Conservation (phyloP, 2,797 vertebrate species). For the Enteromius treurensis region DNA sequence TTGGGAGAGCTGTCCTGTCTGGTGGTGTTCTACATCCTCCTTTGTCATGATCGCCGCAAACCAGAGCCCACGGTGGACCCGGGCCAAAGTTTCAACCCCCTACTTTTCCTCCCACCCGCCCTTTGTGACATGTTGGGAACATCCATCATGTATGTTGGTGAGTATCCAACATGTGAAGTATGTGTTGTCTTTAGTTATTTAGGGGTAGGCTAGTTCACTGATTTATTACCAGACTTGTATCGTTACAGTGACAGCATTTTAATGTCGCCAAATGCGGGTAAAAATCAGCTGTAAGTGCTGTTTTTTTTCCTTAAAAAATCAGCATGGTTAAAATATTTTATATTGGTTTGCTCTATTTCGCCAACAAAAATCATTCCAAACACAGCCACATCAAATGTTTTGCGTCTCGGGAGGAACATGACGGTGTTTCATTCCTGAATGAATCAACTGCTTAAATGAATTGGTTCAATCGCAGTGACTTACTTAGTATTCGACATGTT, state of each 20-base stretch:
- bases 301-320: too few relatives aligned
- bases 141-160: conserved; percentile 95
- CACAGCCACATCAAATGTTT: too few relatives aligned
- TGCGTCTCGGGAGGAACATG: too few relatives aligned
- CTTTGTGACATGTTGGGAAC: conserved; percentile 93
- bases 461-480: too few relatives aligned
- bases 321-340: too few relatives aligned
- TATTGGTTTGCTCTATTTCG: too few relatives aligned
- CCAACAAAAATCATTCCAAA: too few relatives aligned
- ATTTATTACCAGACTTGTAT: not conserved
- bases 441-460: too few relatives aligned
- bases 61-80: conserved; percentile 75
- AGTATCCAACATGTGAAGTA: conserved; percentile 55
- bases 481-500: too few relatives aligned
- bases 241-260: not conserved
- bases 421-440: too few relatives aligned
- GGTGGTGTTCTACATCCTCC: conserved; percentile 84
- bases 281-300: too few relatives aligned
- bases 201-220: not conserved
- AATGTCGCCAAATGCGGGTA: not conserved
- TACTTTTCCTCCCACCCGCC: conserved; percentile 90
- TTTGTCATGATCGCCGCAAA: conserved; percentile 74
- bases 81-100: conserved; percentile 81
- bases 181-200: not conserved
- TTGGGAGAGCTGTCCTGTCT: conserved; percentile 91